A percentile compares a stretch with the other conserved stretches of the same genome.
phyloP scores from a whole-genome alignment of 2,888 invertebrate genomes.

The Euzetes globulus region DNA sequence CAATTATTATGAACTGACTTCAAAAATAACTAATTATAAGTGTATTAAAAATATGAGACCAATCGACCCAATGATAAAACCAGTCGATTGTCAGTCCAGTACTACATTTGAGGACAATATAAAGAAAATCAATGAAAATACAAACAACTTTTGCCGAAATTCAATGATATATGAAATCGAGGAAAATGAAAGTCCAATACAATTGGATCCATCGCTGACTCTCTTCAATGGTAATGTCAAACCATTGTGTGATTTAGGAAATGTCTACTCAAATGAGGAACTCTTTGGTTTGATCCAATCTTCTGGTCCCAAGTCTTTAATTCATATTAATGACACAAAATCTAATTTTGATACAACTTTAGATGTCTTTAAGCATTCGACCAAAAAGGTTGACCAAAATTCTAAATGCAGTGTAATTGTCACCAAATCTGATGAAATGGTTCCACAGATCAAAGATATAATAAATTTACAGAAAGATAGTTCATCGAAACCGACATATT shows the following conservation, averaged over 20 bases:
- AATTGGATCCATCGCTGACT: neutral
- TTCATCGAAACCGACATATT: neutral
- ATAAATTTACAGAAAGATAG: neutral
- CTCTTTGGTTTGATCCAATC: neutral
- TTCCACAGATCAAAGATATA: neutral
- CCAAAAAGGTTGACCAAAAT: neutral
- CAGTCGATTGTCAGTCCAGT: too few species aligned
- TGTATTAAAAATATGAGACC: slow-evolving; percentile 15
- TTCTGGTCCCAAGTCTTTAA: neutral
- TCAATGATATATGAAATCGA: slow-evolving; percentile 2
- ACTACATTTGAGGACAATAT: too few species aligned
- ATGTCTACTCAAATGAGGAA: neutral
- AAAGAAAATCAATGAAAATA: too few species aligned
- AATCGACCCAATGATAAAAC: neutral
- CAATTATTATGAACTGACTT: slow-evolving; percentile 2
- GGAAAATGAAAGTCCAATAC: neutral
- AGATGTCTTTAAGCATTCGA: neutral
- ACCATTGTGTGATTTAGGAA: slow-evolving; percentile 7
- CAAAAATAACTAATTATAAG: slow-evolving; percentile 21
- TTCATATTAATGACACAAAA: neutral
- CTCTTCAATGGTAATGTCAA: neutral
- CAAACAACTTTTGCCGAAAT: neutral
- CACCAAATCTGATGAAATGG: neutral
- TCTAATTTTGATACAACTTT: neutral
- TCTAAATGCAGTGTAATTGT: neutral